These are phyloP conservation scores for Eolophus roseicapilla DNA, from an alignment of 2,113 vertebrate genomes.

Conservation along the genomic window DNA sequence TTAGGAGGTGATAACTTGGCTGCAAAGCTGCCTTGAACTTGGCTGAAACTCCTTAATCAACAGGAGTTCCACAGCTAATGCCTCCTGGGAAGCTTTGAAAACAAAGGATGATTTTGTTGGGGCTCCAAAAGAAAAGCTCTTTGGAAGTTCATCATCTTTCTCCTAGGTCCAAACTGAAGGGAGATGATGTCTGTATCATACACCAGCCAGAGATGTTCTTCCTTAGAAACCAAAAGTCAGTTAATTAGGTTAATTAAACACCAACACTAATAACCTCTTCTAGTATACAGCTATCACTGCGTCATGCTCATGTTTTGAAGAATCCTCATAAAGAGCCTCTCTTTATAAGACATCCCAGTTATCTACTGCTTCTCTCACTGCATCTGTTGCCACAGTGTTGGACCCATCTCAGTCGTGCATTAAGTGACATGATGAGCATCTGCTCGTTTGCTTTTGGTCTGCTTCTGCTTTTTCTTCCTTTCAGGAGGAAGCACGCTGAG, in stretches of 20 bases:
- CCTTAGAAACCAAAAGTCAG: background rate
- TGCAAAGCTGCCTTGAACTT: background rate
- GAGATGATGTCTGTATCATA: background rate
- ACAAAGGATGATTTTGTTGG: background rate
- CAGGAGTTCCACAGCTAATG: background rate
- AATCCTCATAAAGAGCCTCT: background rate
- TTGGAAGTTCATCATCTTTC: background rate
- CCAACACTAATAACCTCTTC: background rate
- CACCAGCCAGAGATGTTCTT: background rate
- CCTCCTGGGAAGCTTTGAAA: background rate
- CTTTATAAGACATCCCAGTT: background rate
- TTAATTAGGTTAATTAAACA: background rate
- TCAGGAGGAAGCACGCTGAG: background rate
- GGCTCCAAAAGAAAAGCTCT: background rate
- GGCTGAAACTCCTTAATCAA: background rate
- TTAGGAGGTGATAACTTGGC: background rate
- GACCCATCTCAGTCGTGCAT: rapidly evolving
- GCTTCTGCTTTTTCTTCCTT: background rate
- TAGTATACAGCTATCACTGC: background rate
- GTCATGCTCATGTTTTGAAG: background rate
- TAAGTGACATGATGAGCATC: background rate
- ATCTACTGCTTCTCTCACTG: background rate
- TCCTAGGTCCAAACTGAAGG: background rate
- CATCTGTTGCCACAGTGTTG: background rate
- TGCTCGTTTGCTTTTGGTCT: background rate